Evolutionary conservation across 1,140 invertebrate species (phyloP).

Genomic region (Octopus sinensis): DNA sequence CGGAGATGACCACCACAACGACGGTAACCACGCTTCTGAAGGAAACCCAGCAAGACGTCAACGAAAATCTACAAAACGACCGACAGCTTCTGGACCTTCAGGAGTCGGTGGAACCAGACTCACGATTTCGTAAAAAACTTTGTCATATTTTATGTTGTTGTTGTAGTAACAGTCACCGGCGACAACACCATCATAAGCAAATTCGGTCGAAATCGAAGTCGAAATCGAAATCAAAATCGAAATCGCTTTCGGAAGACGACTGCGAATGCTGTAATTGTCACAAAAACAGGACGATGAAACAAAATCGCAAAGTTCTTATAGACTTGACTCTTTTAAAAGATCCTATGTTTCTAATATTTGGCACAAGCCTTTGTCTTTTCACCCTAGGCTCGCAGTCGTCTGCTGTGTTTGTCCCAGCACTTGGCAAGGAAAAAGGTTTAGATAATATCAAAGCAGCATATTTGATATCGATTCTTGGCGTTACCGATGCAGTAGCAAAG

Average conservation of each 20-base stretch:
- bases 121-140: neutral
- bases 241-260: too few relatives aligned
- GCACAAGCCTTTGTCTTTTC: conserved; percentile 40
- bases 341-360: conserved; percentile 38
- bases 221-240: too few relatives aligned
- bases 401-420: conserved; percentile 44
- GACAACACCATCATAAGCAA: too few relatives aligned
- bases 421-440: conserved; percentile 35
- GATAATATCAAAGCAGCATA: conserved; percentile 32
- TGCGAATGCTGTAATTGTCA: too few relatives aligned
- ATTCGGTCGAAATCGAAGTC: too few relatives aligned
- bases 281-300: too few relatives aligned
- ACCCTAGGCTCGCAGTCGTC: conserved; percentile 39
- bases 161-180: neutral
- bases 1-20: neutral
- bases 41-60: neutral
- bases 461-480: conserved; percentile 37
- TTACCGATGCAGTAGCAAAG: conserved; percentile 37
- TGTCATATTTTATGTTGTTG: neutral
- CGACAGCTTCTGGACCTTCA: neutral
- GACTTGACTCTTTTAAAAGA: conserved; percentile 40
- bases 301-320: conserved; percentile 16
- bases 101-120: neutral
- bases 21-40: neutral
- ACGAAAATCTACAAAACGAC: neutral